Conservation (phyloP, 2,113 vertebrate genomes). For the Pithys albifrons region DNA sequence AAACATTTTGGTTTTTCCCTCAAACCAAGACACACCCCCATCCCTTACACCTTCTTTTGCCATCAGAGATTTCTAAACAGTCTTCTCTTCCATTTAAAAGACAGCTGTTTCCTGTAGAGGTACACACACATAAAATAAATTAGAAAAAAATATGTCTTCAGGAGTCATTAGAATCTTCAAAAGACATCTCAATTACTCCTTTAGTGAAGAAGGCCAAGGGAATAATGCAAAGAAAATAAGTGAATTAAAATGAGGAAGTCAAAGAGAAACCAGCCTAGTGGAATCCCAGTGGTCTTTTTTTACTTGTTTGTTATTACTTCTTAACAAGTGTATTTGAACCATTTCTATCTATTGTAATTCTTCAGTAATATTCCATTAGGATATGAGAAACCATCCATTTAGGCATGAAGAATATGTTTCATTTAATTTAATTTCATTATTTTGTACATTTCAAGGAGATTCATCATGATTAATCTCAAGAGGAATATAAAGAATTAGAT, state of each 20-base stretch:
- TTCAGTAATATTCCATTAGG: conserved; percentile 8
- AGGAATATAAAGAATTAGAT: conserved; percentile 31
- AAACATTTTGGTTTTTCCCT: too few species aligned
- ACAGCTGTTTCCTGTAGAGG: background rate
- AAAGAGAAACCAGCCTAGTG: background rate
- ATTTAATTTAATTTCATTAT: background rate
- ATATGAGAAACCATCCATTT: conserved; percentile 17
- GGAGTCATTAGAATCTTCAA: background rate
- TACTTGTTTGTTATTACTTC: conserved; percentile 10
- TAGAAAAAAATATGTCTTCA: background rate
- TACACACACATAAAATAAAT: background rate
- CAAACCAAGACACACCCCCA: background rate
- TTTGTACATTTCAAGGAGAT: conserved; percentile 21
- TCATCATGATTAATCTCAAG: conserved; percentile 29
- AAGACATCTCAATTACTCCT: background rate
- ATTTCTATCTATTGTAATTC: background rate
- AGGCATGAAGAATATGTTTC: conserved; percentile 14
- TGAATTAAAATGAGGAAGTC: background rate
- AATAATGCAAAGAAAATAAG: background rate
- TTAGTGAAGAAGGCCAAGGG: background rate
- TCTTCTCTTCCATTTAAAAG: background rate
- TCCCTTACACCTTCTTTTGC: background rate
- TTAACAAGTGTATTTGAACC: background rate
- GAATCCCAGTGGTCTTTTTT: background rate
- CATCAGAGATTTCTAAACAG: background rate